Base-by-base conservation (phyloP, 2,797 vertebrate genomes). In the Hemibagrus guttatus region DNA sequence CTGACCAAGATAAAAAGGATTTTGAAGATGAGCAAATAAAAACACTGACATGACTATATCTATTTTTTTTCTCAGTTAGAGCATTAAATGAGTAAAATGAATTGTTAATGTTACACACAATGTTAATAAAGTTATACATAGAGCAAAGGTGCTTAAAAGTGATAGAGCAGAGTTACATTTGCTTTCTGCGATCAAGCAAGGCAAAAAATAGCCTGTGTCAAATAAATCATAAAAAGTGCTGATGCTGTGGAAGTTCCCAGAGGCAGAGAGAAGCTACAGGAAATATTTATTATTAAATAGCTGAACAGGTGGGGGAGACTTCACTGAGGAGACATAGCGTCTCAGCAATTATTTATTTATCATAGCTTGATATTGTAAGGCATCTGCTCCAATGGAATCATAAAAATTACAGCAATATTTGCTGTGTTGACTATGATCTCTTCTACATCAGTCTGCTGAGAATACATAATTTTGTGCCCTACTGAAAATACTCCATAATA, bases 201-300 rank as follows among this genome's bases (percentile, higher is more conserved):
- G 64, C 1, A 61, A 35, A 66, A 46, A 69, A 72, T 52, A 42
- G 26, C 19, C 21, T 54, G 28, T 69, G 31, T 56, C 49, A 42
- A 74, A 21, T 28, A 84, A 64, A 23, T 63, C 19, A 61, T 46
- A 49, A 76, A 81, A 84, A 63, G 39, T 84, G 82, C 66, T 87
- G 66, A 87, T 80, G 69, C 49, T 28, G 54, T 56, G 21, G n/a
- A 76, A 78, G 64, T 78, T 79, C 64, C 69, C 35, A 66, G 49
- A 85, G 74, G 35, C 49, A 31, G 54, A 72, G n/a, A 72, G 4
- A 61, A 81, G 85, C 83, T 91, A 81, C 86, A 89, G 90, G 89
- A 90, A 90, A 85, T 89, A 89, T 91, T 81, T 87, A 91, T 91
- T 91, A 91, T 91, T 91, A 87, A 91, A 76, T 72, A 79, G 74